These are phyloP conservation scores for Eulemur rufifrons DNA, from an alignment of 2,113 vertebrate genomes.

Conservation along the genomic window DNA sequence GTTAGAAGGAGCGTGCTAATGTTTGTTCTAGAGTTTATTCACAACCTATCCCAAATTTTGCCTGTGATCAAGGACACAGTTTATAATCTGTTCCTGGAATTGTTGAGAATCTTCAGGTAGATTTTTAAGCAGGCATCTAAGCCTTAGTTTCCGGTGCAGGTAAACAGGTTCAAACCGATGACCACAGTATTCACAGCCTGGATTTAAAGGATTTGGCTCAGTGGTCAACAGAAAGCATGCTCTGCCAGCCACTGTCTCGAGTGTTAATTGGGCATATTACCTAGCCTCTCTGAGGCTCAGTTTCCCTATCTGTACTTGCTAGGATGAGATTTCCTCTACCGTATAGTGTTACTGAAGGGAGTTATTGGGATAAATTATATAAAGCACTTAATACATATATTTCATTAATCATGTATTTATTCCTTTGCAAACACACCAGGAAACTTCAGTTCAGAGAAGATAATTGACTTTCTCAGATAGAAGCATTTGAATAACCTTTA, in stretches of 20 bases:
- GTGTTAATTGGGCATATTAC: not conserved
- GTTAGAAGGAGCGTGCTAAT: not conserved
- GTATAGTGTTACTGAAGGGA: not conserved
- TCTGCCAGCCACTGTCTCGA: not conserved
- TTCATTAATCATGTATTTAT: not conserved
- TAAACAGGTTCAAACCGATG: not conserved
- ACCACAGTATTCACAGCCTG: not conserved
- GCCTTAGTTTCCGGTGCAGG: not conserved
- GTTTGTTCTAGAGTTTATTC: not conserved
- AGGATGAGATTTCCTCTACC: not conserved
- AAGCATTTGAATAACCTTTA: slow-evolving; percentile 14
- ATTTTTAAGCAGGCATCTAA: not conserved
- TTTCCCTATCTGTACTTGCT: not conserved
- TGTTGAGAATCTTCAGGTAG: not conserved
- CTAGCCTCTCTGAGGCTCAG: not conserved
- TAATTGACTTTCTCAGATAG: slow-evolving; percentile 16
- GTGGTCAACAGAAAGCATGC: not conserved
- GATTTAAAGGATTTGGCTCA: not conserved
- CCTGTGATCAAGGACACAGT: not conserved
- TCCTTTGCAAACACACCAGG: not conserved
- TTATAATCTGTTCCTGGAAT: not conserved
- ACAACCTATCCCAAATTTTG: not conserved
- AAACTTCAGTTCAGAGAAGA: not conserved
- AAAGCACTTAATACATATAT: not conserved
- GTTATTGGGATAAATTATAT: not conserved